These are phyloP conservation scores for Hexactinellida sp. DNA, from an alignment of 37 sponge, comb jelly and placozoan genomes.

Conservation along the genomic window DNA sequence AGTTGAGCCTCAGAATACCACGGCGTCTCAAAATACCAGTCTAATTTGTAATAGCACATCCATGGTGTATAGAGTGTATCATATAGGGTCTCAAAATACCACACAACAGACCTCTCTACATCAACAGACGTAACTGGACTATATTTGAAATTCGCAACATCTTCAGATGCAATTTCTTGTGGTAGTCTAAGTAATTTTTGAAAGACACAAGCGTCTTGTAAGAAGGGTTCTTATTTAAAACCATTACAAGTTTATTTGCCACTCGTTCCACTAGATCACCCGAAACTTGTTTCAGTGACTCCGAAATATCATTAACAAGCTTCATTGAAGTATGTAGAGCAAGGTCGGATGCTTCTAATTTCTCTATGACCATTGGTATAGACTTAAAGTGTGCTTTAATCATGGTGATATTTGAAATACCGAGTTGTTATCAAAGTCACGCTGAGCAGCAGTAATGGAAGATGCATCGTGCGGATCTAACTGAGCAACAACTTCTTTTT, in stretches of 20 bases:
- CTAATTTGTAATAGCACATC: no score
- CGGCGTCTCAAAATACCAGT: no score
- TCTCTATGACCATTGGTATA: background rate
- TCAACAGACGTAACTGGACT: background rate
- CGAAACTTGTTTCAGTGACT: background rate
- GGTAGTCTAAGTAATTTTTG: background rate
- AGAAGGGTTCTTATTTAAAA: background rate
- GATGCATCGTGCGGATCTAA: background rate
- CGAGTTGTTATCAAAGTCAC: background rate
- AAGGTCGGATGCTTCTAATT: background rate
- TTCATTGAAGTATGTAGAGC: background rate
- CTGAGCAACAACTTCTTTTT: background rate
- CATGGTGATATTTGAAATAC: background rate
- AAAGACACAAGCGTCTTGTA: background rate
- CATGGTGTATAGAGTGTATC: no score
- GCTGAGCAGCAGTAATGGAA: background rate
- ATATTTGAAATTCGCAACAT: background rate
- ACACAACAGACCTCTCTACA: background rate
- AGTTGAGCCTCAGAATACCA: no score
- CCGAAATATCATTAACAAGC: background rate
- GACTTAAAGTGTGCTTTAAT: background rate
- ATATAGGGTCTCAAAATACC: no score
- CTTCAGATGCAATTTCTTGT: background rate
- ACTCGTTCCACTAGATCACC: background rate
- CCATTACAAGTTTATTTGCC: background rate